phyloP scores from a whole-genome alignment of 1,140 invertebrate species.

The Eupristina koningsbergeri region DNA sequence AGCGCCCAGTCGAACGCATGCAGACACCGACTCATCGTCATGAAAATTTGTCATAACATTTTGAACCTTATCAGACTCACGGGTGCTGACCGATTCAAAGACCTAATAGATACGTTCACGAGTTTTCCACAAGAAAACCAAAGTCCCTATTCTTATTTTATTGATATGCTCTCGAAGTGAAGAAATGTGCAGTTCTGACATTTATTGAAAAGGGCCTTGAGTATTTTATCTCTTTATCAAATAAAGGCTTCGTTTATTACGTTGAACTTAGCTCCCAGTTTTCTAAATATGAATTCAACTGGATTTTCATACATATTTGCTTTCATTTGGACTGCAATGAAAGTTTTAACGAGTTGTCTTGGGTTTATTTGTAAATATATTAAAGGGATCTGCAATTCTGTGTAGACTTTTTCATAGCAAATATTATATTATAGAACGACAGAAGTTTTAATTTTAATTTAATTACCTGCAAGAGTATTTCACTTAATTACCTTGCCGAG shows the following conservation, averaged over 20 bases:
- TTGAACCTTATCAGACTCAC: slow-evolving; percentile 24
- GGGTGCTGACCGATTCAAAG: slow-evolving; percentile 50
- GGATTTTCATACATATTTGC: not conserved
- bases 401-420: no score
- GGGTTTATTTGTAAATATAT: not conserved
- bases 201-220: not conserved
- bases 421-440: no score
- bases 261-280: not conserved
- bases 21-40: not conserved
- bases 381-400: not conserved
- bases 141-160: slow-evolving; percentile 48
- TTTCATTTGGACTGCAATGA: not conserved
- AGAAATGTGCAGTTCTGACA: no score
- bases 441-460: no score
- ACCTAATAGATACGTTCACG: slow-evolving; percentile 54
- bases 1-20: not conserved
- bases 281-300: slow-evolving; percentile 7
- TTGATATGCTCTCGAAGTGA: not conserved
- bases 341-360: not conserved
- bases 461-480: no score
- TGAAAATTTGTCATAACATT: slow-evolving; percentile 50
- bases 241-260: no score
- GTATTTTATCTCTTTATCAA: not conserved
- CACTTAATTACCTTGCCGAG: no score
- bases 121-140: slow-evolving; percentile 36